These are phyloP conservation scores for Lepidocyrtoides sp. DNA, from an alignment of 2,888 invertebrate genomes.

Conservation along the genomic window DNA sequence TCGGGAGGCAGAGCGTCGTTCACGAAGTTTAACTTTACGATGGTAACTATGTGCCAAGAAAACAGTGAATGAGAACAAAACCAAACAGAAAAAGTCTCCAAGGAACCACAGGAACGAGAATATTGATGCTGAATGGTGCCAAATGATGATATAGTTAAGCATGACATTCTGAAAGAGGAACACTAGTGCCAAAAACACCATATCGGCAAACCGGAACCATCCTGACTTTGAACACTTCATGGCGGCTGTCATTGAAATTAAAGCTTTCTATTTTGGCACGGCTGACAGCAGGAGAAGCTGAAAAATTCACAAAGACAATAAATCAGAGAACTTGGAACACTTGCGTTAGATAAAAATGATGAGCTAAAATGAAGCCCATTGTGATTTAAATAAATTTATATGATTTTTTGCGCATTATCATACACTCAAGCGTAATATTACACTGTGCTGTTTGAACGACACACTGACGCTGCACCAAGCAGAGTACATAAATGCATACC, in stretches of 20 bases:
- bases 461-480: too few species aligned
- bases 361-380: too few species aligned
- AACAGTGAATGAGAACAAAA: slow-evolving; percentile 81
- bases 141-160: slow-evolving; percentile 82
- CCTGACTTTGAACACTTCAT: slow-evolving; percentile 80
- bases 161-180: slow-evolving; percentile 83
- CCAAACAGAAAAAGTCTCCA: slow-evolving; percentile 81
- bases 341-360: too few species aligned
- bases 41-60: slow-evolving; percentile 78
- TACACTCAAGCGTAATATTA: too few species aligned
- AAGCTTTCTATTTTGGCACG: too few species aligned
- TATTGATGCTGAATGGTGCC: slow-evolving; percentile 69
- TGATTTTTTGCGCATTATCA: too few species aligned
- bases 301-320: too few species aligned
- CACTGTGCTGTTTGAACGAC: too few species aligned
- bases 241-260: neutral
- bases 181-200: slow-evolving; percentile 73
- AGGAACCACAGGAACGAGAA: slow-evolving; percentile 84
- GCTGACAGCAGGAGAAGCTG: too few species aligned
- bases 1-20: slow-evolving; percentile 59
- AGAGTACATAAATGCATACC: too few species aligned
- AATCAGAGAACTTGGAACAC: too few species aligned
- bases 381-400: too few species aligned
- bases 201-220: slow-evolving; percentile 77
- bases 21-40: slow-evolving; percentile 68